Base-by-base conservation (phyloP, 2,113 vertebrate genomes). In the Eurypyga helias region DNA sequence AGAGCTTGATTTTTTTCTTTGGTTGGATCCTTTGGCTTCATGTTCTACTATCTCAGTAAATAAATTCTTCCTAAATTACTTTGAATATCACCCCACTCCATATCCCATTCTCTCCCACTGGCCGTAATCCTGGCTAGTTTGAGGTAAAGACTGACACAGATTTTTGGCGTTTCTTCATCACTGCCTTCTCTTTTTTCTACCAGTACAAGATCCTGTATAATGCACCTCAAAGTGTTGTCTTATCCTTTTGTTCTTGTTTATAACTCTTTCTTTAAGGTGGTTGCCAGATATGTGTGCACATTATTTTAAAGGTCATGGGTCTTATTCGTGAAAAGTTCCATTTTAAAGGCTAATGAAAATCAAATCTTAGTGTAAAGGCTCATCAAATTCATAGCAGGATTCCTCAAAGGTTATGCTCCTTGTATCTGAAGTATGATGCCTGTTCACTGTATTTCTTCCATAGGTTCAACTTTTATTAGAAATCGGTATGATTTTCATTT, bases 201-300 rank as follows among this genome's bases (percentile, higher is more conserved):
- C 70, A 57, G 45, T 34, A 88, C 66, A 83, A 83, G 77, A 65
- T 54, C 31, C 69, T 69, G 29, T 58, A 8, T 72, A 88, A 83
- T 65, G 33, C 77, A 58, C 54, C 89, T 91, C 8, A 1, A 87
- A 89, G 62, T 87, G 45, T 83, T 89, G 82, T 73, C 83, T 83
- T 80, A 86, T 52, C 57, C 51, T 94, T 91, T 66, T 66, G 48
- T 89, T 93, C 77, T 89, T 86, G 84, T 83, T 91, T 78, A 58
- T 91, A 83, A 80, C 61, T 29, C 88, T 87, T 90, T 83, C 88
- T 94, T 91, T 83, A 93, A 96, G 88, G 70, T 93, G 83, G 55
- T 76, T 90, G 49, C 75, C 86, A 92, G 77, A 57, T 38, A 73
- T 3, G 10, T 51, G 72, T 87, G 34, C 51, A n/a, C 24, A 9